A percentile compares a stretch with the other conserved stretches of the same genome.
phyloP scores from a whole-genome alignment of 2,888 invertebrate species.

The Leptopterna dolabrata region DNA sequence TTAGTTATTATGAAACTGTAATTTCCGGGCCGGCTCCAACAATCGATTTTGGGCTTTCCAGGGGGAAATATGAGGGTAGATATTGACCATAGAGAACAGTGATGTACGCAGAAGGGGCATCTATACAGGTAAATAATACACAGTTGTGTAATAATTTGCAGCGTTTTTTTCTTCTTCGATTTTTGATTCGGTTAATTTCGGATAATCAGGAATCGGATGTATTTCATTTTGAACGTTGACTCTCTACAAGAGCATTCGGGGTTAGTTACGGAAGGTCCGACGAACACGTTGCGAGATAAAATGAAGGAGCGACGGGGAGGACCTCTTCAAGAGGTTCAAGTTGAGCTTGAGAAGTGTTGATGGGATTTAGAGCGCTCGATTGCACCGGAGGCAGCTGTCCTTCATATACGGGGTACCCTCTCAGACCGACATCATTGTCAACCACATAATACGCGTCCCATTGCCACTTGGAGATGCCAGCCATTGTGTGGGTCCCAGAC shows the following conservation, averaged over 20 bases:
- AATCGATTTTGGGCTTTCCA: no score
- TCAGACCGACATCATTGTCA: conserved; percentile 28
- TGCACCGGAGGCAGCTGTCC: conserved; percentile 47
- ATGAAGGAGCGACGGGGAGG: neutral
- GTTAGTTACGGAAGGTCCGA: no score
- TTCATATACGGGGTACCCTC: neutral
- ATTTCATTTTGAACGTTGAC: neutral
- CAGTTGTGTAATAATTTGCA: no score
- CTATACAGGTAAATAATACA: no score
- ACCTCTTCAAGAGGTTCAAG: conserved; percentile 9
- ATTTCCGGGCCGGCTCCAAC: no score
- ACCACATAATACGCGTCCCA: conserved; percentile 37
- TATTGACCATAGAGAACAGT: no score
- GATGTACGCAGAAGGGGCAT: no score
- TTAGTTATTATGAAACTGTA: no score
- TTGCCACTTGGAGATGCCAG: conserved; percentile 33
- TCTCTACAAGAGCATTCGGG: neutral
- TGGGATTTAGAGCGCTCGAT: conserved; percentile 42
- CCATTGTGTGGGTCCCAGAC: neutral
- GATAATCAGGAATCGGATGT: no score
- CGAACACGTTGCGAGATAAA: neutral
- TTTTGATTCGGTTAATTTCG: no score
- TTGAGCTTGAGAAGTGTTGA: conserved; percentile 39
- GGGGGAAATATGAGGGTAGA: no score
- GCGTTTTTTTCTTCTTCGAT: no score